Percentiles rank a stretch among this genome's conserved stretches.
Conservation (phyloP, 1,140 invertebrate genomes). For the Cardiocondyla obscurior region DNA sequence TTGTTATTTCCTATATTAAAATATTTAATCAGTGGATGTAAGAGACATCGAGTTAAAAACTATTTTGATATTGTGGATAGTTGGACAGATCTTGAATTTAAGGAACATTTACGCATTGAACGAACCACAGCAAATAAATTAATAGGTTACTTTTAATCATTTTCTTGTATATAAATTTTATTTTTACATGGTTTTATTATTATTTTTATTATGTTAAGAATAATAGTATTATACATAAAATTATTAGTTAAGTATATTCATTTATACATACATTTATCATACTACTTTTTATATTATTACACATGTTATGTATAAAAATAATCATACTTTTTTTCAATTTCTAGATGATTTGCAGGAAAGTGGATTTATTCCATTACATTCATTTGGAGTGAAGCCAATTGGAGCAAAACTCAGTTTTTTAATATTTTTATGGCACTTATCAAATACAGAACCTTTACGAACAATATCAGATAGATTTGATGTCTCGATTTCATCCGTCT, state of each 20-base stretch:
- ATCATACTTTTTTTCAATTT: too few relatives aligned
- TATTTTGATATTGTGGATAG: not conserved
- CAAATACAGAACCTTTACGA: not conserved
- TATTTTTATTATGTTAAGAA: too few relatives aligned
- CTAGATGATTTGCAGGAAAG: conserved; percentile 3
- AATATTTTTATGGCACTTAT: not conserved
- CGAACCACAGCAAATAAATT: too few relatives aligned
- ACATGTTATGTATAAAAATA: too few relatives aligned
- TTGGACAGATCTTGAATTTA: not conserved
- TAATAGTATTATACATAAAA: too few relatives aligned
- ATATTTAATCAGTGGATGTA: not conserved
- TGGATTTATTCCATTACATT: conserved; percentile 3
- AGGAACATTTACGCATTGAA: not conserved
- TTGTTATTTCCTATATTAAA: not conserved
- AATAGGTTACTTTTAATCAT: too few relatives aligned
- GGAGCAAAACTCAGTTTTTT: not conserved
- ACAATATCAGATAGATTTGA: conserved; percentile 3
- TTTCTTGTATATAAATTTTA: not conserved
- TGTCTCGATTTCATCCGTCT: not conserved
- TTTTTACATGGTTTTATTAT: not conserved
- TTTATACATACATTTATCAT: too few relatives aligned
- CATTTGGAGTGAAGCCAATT: not conserved
- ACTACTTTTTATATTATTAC: too few relatives aligned
- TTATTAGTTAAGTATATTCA: too few relatives aligned
- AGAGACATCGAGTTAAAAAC: not conserved